Evolutionary conservation across 2,797 vertebrate genomes (phyloP).

Genomic region (Neoniphon sammara): DNA sequence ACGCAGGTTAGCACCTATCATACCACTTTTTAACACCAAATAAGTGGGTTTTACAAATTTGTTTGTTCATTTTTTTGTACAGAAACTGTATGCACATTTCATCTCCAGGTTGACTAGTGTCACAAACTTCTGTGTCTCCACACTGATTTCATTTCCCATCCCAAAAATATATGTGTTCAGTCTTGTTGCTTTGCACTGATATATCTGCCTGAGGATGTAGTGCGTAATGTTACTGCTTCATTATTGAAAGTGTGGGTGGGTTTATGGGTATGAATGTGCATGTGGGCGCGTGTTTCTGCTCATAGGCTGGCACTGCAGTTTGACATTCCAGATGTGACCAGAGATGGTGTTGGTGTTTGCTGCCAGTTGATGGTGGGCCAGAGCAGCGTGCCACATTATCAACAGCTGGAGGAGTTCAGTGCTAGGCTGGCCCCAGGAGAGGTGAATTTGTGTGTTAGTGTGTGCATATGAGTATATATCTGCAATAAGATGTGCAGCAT

Average conservation of each 20-base stretch:
- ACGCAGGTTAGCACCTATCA: conserved; percentile 67
- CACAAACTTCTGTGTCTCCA: neutral
- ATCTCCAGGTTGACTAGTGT: too few relatives aligned
- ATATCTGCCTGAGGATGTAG: neutral
- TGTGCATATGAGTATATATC: neutral
- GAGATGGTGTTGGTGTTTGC: conserved; percentile 89
- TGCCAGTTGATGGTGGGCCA: conserved; percentile 97
- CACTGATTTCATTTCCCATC: neutral
- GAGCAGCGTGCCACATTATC: conserved; percentile 97
- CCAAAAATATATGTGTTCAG: neutral
- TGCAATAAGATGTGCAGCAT: neutral
- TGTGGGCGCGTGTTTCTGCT: conserved; percentile 13
- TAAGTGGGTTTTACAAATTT: neutral
- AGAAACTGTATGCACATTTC: too few relatives aligned
- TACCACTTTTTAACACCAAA: neutral
- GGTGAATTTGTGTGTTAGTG: conserved; percentile 70
- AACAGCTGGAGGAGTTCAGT: conserved; percentile 93
- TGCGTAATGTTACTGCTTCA: neutral
- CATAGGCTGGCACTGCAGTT: conserved; percentile 90
- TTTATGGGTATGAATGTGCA: neutral
- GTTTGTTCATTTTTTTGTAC: too few relatives aligned
- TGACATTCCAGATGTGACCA: conserved; percentile 91
- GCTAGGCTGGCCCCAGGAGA: conserved; percentile 94
- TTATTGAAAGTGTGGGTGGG: neutral
- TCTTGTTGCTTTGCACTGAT: neutral